Base-by-base conservation (phyloP, 2,113 vertebrate species). In the Corythornis madagascariensis region DNA sequence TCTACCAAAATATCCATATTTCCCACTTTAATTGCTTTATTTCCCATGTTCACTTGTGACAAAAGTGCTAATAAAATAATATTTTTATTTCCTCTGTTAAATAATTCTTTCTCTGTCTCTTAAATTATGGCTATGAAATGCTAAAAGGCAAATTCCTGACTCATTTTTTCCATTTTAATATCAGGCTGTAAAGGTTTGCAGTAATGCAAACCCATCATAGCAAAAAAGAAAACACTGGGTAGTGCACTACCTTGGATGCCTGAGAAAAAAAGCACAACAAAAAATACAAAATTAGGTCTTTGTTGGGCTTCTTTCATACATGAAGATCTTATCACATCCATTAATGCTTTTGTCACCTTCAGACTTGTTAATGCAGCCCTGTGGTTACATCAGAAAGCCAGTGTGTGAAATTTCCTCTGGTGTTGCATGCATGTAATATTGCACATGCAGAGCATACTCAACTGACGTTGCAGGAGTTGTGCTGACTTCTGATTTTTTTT, bases 341-440 rank as follows among this genome's bases (percentile, higher is more conserved):
- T 89, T 87, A 84, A 77, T 74, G 72, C 75, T 90, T 93, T 90
- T 95, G 55, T 89, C 90, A 93, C 90, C 92, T 90, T 90, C 81
- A 92, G 74, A 69, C 33, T 92, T 93, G 77, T 76, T 93, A 93
- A 83, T 92, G 77, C 50, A 90, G 63, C 66, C 73, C 79, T 83
- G 74, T 47, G 47, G 59, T 90, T 94, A 70, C 12, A 3, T 65
- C 78, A 81, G 70, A 86, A 17, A 71, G 72, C 40, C 55, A 40
- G 71, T 91, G 78, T 83, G 81, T 83, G 81, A 96, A 92, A 84
- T 80, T 91, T 89, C 47, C 40, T 75, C 84, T 83, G 38, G 25
- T 80, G 57, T 64, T 73, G 80, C 82, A 83, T 73, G 65, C 64
- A 42, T 66, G 52, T 82, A 84, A 76, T 92, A 71, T 80, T 93